phyloP scores from a whole-genome alignment of 1,140 invertebrate species.

The Hyles euphorbiae region DNA sequence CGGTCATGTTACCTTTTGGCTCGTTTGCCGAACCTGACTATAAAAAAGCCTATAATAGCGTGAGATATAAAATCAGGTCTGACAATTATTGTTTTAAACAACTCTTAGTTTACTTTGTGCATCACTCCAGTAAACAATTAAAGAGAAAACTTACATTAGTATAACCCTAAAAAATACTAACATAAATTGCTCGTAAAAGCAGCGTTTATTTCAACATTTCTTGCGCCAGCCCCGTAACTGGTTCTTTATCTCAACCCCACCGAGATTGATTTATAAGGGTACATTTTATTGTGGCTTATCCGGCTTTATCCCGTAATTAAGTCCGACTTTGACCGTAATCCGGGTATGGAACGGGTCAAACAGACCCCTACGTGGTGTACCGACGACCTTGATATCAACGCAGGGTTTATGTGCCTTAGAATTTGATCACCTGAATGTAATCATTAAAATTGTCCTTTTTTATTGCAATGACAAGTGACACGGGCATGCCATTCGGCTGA shows the following conservation, averaged over 20 bases:
- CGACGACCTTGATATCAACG: slow-evolving; percentile 4
- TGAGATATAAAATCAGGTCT: too few relatives aligned
- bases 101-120: too few relatives aligned
- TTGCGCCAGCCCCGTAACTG: slow-evolving; percentile 2
- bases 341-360: slow-evolving; percentile 15
- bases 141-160: too few relatives aligned
- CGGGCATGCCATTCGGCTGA: not conserved
- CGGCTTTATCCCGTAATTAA: slow-evolving; percentile 36
- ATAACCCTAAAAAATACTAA: too few relatives aligned
- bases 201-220: slow-evolving; percentile 3
- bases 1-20: too few relatives aligned
- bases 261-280: slow-evolving; percentile 35
- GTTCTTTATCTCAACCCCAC: slow-evolving; percentile 19
- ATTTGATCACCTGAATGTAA: not conserved
- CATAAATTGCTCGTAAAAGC: not conserved
- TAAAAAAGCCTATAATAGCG: too few relatives aligned
- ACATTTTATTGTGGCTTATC: slow-evolving; percentile 34
- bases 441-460: not conserved
- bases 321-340: slow-evolving; percentile 28
- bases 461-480: not conserved
- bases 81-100: too few relatives aligned
- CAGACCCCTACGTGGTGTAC: slow-evolving; percentile 11
- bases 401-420: not conserved
- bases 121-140: too few relatives aligned
- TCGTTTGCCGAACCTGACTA: too few relatives aligned